Evolutionary conservation across 2,113 vertebrate species (phyloP).

Genomic region (Brienomyrus brachyistius): DNA sequence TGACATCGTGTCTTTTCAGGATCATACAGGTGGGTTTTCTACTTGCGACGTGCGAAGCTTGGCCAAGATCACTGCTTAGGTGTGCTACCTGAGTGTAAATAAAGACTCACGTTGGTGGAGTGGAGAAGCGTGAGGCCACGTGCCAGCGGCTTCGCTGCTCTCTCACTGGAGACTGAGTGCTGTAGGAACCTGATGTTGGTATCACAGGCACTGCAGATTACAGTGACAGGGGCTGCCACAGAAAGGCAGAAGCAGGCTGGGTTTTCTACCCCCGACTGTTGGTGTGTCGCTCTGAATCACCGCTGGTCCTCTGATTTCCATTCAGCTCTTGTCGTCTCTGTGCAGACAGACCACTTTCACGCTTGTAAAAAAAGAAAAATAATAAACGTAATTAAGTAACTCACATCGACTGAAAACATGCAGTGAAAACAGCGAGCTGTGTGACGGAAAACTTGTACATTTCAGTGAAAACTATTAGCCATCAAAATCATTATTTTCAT

Average conservation of each 20-base stretch:
- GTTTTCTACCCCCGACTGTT: not conserved
- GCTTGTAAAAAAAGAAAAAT: not conserved
- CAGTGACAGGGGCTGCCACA: not conserved
- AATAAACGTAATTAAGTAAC: not conserved
- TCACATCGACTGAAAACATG: not conserved
- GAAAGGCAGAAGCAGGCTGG: not conserved
- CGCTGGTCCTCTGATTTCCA: not conserved
- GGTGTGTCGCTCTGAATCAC: not conserved
- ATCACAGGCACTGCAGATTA: not conserved
- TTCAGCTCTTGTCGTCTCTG: not conserved
- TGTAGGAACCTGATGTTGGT: not conserved
- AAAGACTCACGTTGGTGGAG: not conserved
- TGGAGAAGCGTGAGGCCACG: not conserved
- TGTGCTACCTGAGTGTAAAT: not conserved
- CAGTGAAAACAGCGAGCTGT: not conserved
- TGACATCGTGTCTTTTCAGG: not conserved
- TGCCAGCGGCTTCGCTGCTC: not conserved
- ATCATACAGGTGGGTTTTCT: not conserved
- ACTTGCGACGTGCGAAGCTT: not conserved
- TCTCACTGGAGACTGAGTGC: not conserved
- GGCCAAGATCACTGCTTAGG: not conserved
- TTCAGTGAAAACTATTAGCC: not conserved
- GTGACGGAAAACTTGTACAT: not conserved
- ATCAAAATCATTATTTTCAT: not conserved
- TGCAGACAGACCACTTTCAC: not conserved